Evolutionary conservation across 2,797 vertebrate species (phyloP), one percentile per base, ranked within the genome.

Genomic region (Enteromius unitaeniatus): DNA sequence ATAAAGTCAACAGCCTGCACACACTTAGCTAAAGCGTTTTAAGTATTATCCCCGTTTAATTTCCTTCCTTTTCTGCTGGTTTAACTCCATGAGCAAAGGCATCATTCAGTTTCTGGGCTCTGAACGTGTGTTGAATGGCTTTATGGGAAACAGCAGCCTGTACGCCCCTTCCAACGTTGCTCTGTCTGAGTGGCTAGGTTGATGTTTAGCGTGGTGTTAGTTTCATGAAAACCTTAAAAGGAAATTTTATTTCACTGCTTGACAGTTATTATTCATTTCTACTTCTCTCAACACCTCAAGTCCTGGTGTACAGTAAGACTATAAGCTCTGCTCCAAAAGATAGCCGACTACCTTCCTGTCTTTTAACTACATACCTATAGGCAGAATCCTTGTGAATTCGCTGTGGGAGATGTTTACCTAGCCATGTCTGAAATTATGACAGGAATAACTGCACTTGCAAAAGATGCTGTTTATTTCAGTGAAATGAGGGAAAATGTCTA

Each of bases 1-100:
- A 86, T 84, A 75, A 86, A 70, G 72, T 80, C 62, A 73, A 58
- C 72, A 84, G 72, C 53, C 75, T 49, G 74, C 65, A 62, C 51
- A 84, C 65, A 60, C 74, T 78, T 72, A 78, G 65, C 65, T 72
- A 49, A 84, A 78, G 64, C 82, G 10, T 84, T 84, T 84, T 78
- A 84, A 84, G 82, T 83, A 83, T 84, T 78, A 84, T 84, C 74
- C 65, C 65, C 65, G 3, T 78, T 84, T 84, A 84, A 78, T 84
- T 84, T 75, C 47, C 74, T 84, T 77, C 67, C 64, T 76, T 82
- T 74, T 85, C 55, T 82, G 69, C 79, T 45, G 60, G 58, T 78
- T 77, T 64, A 68, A 74, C 82, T 72, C 34, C 65, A 42, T 64
- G 21, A 70, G 74, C 65, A 78, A 78, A 84, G 21, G 75, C 64